These are phyloP conservation scores for Scleropages formosus DNA, from an alignment of 2,797 vertebrate species.

Conservation along the genomic window DNA sequence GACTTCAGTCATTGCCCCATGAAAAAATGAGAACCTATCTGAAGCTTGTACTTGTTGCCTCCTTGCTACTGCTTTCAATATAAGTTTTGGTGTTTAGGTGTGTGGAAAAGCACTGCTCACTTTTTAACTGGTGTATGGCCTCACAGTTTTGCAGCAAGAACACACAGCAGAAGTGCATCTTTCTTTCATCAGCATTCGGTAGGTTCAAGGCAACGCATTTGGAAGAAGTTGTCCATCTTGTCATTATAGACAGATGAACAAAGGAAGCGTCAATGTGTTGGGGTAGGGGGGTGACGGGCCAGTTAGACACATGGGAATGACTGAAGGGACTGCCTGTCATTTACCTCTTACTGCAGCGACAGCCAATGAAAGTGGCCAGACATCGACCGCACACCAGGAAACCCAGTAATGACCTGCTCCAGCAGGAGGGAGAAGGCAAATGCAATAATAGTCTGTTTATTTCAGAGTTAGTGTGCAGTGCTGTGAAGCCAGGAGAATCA, in stretches of 20 bases:
- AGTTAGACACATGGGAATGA: background rate
- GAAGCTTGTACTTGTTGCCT: no score
- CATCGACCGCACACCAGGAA: background rate
- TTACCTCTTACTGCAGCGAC: background rate
- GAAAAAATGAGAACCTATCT: background rate
- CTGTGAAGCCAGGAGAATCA: background rate
- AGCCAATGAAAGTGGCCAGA: background rate
- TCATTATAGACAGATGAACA: conserved; percentile 39
- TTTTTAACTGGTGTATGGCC: no score
- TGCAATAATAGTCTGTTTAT: background rate
- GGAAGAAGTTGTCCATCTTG: conserved; percentile 59
- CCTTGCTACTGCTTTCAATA: no score
- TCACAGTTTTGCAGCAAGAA: no score
- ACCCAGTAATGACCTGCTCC: background rate
- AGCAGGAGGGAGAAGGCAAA: background rate
- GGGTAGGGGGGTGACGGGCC: conserved; percentile 37
- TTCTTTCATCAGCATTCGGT: conserved; percentile 36
- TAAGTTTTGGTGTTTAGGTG: no score
- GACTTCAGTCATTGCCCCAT: background rate
- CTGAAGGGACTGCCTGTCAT: background rate
- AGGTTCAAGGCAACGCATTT: conserved; percentile 60
- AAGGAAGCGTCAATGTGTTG: conserved; percentile 47
- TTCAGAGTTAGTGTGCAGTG: background rate
- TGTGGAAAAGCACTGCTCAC: no score
- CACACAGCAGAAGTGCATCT: background rate